Percentiles rank a stretch among this genome's conserved stretches.
These are phyloP conservation scores for Clistopyga incitator DNA, from an alignment of 2,888 invertebrate genomes.

Conservation along the genomic window DNA sequence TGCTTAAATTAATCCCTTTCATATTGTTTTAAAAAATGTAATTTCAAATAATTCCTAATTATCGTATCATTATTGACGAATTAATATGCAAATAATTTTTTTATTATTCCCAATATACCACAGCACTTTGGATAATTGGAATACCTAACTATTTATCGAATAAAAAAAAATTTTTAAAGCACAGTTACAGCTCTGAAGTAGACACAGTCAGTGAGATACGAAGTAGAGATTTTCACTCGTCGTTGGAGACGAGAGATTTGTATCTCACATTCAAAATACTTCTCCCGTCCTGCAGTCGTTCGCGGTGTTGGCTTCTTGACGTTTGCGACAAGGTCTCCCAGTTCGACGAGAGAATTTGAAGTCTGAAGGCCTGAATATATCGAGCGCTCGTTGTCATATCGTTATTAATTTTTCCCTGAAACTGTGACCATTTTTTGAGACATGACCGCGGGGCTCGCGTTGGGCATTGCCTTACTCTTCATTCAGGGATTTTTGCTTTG, in stretches of 20 bases:
- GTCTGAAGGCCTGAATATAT: background rate
- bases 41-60: no score
- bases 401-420: background rate
- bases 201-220: background rate
- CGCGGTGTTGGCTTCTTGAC: background rate
- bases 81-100: no score
- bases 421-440: background rate
- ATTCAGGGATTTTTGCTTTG: slow-evolving; percentile 83
- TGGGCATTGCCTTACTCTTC: slow-evolving; percentile 80
- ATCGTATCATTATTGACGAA: no score
- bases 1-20: no score
- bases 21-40: no score
- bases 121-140: no score
- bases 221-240: background rate
- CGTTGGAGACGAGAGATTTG: slow-evolving; percentile 59
- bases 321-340: background rate
- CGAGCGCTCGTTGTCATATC: background rate
- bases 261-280: slow-evolving; percentile 71
- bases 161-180: no score
- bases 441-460: slow-evolving; percentile 70
- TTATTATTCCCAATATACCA: no score
- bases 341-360: background rate
- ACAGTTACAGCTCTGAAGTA: no score
- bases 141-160: no score
- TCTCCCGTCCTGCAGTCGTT: slow-evolving; percentile 14